Evolutionary conservation across 2,888 invertebrate species (phyloP).

Genomic region (Seladonia tumulorum): DNA sequence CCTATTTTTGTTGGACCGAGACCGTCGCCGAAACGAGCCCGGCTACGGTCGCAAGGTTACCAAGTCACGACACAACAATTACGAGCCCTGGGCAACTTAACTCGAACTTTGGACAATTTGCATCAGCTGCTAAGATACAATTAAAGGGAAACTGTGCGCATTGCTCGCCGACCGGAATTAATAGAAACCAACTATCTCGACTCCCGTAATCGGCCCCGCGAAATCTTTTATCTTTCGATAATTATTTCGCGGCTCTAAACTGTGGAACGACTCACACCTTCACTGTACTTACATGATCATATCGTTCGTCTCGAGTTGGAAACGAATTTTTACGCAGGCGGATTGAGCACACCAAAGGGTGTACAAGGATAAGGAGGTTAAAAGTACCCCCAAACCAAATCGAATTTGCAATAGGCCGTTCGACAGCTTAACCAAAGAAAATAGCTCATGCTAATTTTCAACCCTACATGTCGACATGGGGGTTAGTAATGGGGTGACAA

Average conservation of each 20-base stretch:
- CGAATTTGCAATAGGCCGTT: too few relatives aligned
- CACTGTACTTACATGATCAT: not conserved
- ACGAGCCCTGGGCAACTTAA: conserved; percentile 34
- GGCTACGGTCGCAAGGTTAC: conserved; percentile 37
- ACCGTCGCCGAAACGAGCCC: not conserved
- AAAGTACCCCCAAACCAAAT: too few relatives aligned
- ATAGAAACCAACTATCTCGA: conserved; percentile 40
- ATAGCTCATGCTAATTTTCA: too few relatives aligned
- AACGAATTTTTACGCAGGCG: not conserved
- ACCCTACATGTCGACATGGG: too few relatives aligned
- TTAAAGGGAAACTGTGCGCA: conserved; percentile 40
- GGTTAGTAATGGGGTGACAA: too few relatives aligned
- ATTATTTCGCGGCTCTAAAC: not conserved
- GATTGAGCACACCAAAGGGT: not conserved
- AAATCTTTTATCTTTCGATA: not conserved
- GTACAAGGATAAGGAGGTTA: too few relatives aligned
- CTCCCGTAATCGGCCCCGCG: not conserved
- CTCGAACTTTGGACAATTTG: conserved; percentile 50
- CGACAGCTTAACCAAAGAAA: too few relatives aligned
- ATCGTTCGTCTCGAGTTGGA: not conserved
- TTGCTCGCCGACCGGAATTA: conserved; percentile 36
- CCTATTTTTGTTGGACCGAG: conserved; percentile 19
- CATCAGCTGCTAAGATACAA: conserved; percentile 50
- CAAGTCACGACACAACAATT: conserved; percentile 48
- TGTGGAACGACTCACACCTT: not conserved